These are phyloP conservation scores for Caiman crocodilus DNA, from an alignment of 2,797 vertebrate genomes.

Conservation along the genomic window DNA sequence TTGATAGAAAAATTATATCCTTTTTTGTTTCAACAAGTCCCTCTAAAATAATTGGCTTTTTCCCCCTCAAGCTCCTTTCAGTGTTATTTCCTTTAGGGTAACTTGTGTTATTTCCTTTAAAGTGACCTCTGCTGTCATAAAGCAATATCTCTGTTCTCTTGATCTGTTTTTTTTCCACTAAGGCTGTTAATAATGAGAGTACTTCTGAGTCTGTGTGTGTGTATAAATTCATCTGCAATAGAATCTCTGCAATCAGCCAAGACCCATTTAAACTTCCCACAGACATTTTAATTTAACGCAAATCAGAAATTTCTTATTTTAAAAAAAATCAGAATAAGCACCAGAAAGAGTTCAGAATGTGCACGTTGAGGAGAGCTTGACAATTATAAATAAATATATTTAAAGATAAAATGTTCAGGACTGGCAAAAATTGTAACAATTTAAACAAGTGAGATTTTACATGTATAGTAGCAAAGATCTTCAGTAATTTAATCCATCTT, in stretches of 20 bases:
- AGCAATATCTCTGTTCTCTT: not conserved
- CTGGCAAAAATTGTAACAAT: not conserved
- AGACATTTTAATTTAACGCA: not conserved
- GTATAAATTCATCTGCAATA: not conserved
- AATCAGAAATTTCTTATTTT: not conserved
- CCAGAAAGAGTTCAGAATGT: not conserved
- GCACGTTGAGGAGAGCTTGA: not conserved
- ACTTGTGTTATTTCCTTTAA: not conserved
- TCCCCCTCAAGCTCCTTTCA: not conserved
- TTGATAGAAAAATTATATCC: not conserved
- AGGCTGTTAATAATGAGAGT: not conserved
- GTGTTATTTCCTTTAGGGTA: not conserved
- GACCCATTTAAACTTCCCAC: not conserved
- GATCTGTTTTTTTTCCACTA: not conserved
- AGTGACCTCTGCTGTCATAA: not conserved
- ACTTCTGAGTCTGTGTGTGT: not conserved
- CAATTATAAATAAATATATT: not conserved
- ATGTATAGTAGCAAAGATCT: not conserved
- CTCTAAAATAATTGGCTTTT: constrained; percentile 5
- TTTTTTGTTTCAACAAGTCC: not conserved
- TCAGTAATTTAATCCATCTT: not conserved
- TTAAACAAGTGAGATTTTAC: not conserved
- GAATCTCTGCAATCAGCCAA: not conserved
- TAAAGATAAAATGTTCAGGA: not conserved
- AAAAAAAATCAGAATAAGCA: not conserved